phyloP scores from a whole-genome alignment of 2,797 vertebrate genomes.

The Coranthus polyacanthus region DNA sequence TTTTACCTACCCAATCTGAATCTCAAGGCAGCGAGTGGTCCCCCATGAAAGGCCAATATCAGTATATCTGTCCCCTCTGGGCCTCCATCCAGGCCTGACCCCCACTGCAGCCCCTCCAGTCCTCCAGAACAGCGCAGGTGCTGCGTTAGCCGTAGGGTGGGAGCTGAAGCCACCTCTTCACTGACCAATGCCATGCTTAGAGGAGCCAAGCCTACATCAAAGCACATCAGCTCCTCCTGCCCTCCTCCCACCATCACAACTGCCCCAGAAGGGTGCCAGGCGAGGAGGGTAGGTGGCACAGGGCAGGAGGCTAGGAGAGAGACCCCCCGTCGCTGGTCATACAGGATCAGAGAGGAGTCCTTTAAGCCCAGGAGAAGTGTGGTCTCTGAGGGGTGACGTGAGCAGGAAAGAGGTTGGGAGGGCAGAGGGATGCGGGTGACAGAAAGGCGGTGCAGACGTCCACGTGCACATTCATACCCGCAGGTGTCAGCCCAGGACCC shows the following conservation, averaged over 20 bases:
- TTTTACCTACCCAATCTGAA: slow-evolving; percentile 90
- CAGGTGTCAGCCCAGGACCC: slow-evolving; percentile 85
- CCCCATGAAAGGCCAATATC: slow-evolving; percentile 89
- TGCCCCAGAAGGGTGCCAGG: slow-evolving; percentile 91
- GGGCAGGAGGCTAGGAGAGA: slow-evolving; percentile 86
- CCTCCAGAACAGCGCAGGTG: slow-evolving; percentile 86
- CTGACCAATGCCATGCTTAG: slow-evolving; percentile 88
- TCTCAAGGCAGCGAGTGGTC: slow-evolving; percentile 90
- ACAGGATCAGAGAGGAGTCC: slow-evolving; percentile 91
- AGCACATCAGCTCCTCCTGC: slow-evolving; percentile 92
- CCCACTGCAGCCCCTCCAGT: slow-evolving; percentile 90
- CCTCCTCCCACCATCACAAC: slow-evolving; percentile 86
- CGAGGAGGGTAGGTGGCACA: slow-evolving; percentile 84
- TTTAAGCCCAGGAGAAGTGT: slow-evolving; percentile 90
- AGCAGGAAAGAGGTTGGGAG: slow-evolving; percentile 88
- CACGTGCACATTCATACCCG: slow-evolving; percentile 86
- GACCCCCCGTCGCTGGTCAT: slow-evolving; percentile 86
- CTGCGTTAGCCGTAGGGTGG: slow-evolving; percentile 87
- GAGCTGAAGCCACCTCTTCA: slow-evolving; percentile 84
- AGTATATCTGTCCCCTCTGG: slow-evolving; percentile 83
- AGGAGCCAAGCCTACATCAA: slow-evolving; percentile 91
- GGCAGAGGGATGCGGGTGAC: slow-evolving; percentile 86
- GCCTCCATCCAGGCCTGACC: slow-evolving; percentile 62
- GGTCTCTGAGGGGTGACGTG: slow-evolving; percentile 86
- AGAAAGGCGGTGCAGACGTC: slow-evolving; percentile 84